Evolutionary conservation across 2,113 vertebrate species (phyloP).

Genomic region (Mesoclemmys tuberculata): DNA sequence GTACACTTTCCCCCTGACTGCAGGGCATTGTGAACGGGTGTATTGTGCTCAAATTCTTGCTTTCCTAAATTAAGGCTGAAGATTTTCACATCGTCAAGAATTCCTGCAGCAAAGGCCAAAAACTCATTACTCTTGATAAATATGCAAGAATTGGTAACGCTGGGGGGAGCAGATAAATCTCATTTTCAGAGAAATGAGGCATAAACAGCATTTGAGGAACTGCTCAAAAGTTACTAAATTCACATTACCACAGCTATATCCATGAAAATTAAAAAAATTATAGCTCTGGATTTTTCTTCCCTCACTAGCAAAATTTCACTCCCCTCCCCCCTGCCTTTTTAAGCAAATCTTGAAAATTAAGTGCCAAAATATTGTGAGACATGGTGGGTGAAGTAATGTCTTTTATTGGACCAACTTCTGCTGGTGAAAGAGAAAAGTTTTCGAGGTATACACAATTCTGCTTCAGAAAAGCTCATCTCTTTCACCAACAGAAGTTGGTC

Average conservation of each 20-base stretch:
- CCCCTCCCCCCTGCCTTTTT: neutral
- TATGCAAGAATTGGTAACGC: neutral
- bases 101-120: neutral
- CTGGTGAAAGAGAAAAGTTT: neutral
- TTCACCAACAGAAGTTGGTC: neutral
- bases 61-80: neutral
- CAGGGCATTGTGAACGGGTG: neutral
- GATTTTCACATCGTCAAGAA: neutral
- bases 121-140: neutral
- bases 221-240: neutral
- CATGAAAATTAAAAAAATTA: neutral
- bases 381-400: neutral
- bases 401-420: neutral
- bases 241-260: neutral
- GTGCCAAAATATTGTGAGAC: neutral
- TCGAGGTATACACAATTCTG: neutral
- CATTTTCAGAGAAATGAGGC: neutral
- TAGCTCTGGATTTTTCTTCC: neutral
- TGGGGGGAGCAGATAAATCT: neutral
- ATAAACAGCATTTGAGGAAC: accelerated
- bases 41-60: neutral
- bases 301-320: neutral
- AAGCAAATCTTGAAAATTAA: too few species aligned
- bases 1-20: neutral
- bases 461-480: neutral